Base-by-base conservation (phyloP, 1,140 invertebrate species). In the Cecropterus lyciades region DNA sequence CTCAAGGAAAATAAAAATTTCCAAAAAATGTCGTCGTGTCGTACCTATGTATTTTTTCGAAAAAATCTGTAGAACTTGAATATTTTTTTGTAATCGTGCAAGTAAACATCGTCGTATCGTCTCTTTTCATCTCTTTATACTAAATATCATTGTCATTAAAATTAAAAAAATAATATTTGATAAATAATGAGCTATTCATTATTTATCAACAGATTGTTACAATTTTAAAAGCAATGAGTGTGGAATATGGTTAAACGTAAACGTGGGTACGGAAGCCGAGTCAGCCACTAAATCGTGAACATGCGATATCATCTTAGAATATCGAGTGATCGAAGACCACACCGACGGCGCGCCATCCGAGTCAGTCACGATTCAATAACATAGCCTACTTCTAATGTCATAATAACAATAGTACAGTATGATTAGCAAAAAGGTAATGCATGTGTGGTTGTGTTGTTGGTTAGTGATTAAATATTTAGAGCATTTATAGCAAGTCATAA, bases 261-360 rank as follows among this genome's bases (percentile, higher is more conserved):
- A 46, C 45, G 45, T 51, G 8, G 15, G 46, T 63, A 51, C 59
- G 59, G 59, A 63, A 63, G 59, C 59, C 20, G n/a, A 6, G 45
- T 49, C 59, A 63, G 43, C 59, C 33, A 40, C 59, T 63, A 63
- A 63, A 63, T 63, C 59, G 59, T 63, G 59, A 63, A 63, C 59
- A 51, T 15, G 46, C 33, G 59, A 63, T 63, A 63, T 48, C 30
- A 63, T 63, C 59, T 63, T 48, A 6, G 59, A 51, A 52, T 63
- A 63, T 63, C 59, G 59, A 63, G 17, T 63, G 59, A 63, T 63
- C 59, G 59, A 63, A 52, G 59, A 63, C 59, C 59, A 63, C 59
- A 62, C 57, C 45, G 57, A 14, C 59, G 37, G 59, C 48, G 46
- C 59, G 59, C 59, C 59, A 51, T 62, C 59, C 46, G 57, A 60